Evolutionary conservation across 2,113 vertebrate genomes (phyloP), one percentile per base, ranked within the genome.

Genomic region (Corythaeola cristata): DNA sequence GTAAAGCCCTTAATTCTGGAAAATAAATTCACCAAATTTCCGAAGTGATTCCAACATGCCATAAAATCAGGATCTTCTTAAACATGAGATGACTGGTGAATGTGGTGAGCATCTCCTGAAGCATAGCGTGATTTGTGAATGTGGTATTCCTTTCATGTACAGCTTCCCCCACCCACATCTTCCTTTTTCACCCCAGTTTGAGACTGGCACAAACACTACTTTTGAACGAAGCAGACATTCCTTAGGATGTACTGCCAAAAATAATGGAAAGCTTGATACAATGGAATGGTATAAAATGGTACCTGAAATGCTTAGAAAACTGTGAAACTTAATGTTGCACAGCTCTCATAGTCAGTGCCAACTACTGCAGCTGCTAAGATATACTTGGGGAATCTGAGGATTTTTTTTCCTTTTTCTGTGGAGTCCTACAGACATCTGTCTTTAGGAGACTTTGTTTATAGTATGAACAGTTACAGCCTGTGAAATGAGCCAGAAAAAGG

Each of bases 191-290:
- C 26, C 56, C 79, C 77, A 55, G 12, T 76, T 89, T 89, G 86
- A 96, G 77, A 41, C 90, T 96, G 95, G 96, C 95, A 97, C 30
- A 9, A 95, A 77, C 78, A 90, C 84, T 89, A 69, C 88, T 91
- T 91, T 82, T 93, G 71, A 97, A 89, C 84, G 79, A 92, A 95
- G 91, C 90, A 97, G 96, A 97, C 95, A 97, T 97, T 97, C 96
- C 91, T 94, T 58, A 76, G 84, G 80, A 89, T 80, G 93, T 97
- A 87, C 95, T 97, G 97, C 97, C 97, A 98, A 96, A 88, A 97
- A 95, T 97, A 97, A 98, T 97, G 97, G 97, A 97, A 98, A 98
- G 67, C 92, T 97, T 97, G 95, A 96, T 88, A 95, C 83, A 97
- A 94, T 44, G 93, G 92, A 97, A 96, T 83, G 83, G 77, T 93